Evolutionary conservation across 2,888 invertebrate species (phyloP).

Genomic region (Furcula furcula): DNA sequence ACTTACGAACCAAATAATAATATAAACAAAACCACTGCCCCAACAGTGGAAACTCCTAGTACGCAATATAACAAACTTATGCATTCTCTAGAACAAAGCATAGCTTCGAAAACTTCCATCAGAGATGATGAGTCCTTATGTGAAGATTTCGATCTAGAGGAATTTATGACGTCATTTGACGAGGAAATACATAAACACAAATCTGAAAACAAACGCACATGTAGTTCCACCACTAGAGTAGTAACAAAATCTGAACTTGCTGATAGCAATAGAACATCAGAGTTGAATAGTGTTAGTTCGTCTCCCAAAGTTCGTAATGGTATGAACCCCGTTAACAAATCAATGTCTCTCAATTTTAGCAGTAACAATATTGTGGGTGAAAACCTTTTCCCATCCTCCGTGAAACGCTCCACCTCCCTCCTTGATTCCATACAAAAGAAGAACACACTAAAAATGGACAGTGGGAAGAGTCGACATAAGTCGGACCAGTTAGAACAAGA

Average conservation of each 20-base stretch:
- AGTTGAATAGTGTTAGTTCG: constrained; percentile 57
- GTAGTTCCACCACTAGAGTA: constrained; percentile 74
- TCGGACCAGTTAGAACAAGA: constrained; percentile 73
- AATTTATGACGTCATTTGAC: constrained; percentile 86
- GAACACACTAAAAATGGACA: constrained; percentile 50
- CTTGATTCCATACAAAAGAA: constrained; percentile 79
- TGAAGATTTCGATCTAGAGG: constrained; percentile 84
- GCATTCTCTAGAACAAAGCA: constrained; percentile 74
- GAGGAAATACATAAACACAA: constrained; percentile 80
- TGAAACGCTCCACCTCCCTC: constrained; percentile 81
- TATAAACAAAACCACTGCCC: constrained; percentile 44
- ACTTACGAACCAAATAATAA: constrained; percentile 49
- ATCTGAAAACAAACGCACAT: constrained; percentile 66
- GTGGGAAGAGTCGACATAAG: constrained; percentile 66
- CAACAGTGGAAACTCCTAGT: constrained; percentile 67
- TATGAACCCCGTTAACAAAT: constrained; percentile 73
- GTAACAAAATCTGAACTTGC: constrained; percentile 60
- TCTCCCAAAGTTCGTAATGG: constrained; percentile 62
- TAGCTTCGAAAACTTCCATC: constrained; percentile 68
- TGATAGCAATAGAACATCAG: constrained; percentile 56
- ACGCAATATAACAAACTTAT: constrained; percentile 78
- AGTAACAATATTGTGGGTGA: constrained; percentile 73
- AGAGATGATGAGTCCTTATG: constrained; percentile 79
- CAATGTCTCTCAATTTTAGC: constrained; percentile 82
- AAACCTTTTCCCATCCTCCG: constrained; percentile 72